Evolutionary conservation across 64 coral and sea anemone genomes (phyloP).

Genomic region (Porites lutea): DNA sequence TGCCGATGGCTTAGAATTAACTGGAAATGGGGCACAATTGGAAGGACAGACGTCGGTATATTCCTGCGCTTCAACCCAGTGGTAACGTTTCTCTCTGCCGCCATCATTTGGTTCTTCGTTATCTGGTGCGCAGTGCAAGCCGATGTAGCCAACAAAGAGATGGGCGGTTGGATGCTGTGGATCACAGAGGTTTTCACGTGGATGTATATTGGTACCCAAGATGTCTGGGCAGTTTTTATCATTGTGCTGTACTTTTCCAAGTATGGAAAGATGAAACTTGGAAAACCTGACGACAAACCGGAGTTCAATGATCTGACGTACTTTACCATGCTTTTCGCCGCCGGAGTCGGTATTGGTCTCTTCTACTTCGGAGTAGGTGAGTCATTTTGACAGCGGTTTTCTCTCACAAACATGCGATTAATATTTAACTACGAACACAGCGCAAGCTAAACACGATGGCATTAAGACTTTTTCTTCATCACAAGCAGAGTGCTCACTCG

Average conservation of each 20-base stretch:
- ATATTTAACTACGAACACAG: neutral
- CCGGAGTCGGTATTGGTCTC: constrained; percentile 53
- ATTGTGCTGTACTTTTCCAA: constrained; percentile 72
- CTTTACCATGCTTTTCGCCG: constrained; percentile 61
- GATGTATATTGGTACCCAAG: constrained; percentile 75
- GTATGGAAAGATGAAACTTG: constrained; percentile 73
- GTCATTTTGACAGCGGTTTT: neutral
- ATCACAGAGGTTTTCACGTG: constrained; percentile 63
- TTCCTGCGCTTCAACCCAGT: constrained; percentile 81
- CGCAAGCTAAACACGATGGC: too few species aligned
- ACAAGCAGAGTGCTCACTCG: too few species aligned
- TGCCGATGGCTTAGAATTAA: constrained; percentile 26
- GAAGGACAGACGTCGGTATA: neutral
- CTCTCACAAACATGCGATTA: neutral
- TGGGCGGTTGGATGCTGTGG: constrained; percentile 71
- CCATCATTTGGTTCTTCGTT: constrained; percentile 82
- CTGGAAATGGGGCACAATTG: constrained; percentile 41
- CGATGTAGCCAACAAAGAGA: constrained; percentile 20
- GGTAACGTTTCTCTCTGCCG: constrained; percentile 71
- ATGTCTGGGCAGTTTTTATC: constrained; percentile 66
- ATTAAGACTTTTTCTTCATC: neutral
- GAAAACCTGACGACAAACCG: constrained; percentile 54
- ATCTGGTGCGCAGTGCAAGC: constrained; percentile 47
- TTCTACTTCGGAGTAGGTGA: constrained; percentile 69
- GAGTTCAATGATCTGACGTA: constrained; percentile 48